These are phyloP conservation scores for Cyanoderma ruficeps DNA, from an alignment of 2,113 vertebrate species.

Conservation along the genomic window DNA sequence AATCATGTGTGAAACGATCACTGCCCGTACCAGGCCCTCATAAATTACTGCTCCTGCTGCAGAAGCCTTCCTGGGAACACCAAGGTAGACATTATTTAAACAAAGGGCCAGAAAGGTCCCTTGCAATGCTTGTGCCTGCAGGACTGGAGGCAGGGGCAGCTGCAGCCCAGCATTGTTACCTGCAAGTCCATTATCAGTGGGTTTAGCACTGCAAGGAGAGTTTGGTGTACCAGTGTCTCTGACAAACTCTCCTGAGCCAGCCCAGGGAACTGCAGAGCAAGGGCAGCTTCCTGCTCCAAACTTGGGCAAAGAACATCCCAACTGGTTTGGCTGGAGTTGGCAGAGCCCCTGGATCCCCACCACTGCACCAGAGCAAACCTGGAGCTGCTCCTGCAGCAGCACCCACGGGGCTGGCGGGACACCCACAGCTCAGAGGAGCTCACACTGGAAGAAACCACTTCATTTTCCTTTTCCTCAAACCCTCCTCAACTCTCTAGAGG, in stretches of 20 bases:
- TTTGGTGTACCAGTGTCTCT: neutral
- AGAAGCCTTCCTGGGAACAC: neutral
- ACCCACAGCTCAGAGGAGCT: neutral
- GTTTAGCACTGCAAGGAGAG: neutral
- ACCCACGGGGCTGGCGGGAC: neutral
- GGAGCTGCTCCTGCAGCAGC: neutral
- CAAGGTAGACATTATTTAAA: neutral
- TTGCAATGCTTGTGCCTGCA: neutral
- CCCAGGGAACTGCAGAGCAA: neutral
- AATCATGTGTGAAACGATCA: neutral
- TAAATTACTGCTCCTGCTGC: neutral
- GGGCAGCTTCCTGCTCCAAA: neutral
- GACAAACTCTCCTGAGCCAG: neutral
- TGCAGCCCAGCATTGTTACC: neutral
- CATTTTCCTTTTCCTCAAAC: neutral
- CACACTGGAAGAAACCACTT: neutral
- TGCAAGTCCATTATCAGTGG: neutral
- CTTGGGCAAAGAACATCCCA: neutral
- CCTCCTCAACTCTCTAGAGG: neutral
- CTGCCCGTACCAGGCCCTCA: rapidly evolving
- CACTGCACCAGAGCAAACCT: neutral
- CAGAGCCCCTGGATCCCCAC: neutral
- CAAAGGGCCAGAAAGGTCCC: neutral
- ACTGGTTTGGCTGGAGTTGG: neutral
- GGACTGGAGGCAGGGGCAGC: neutral